Evolutionary conservation across 23 tunicate species (phyloP), one percentile per base, ranked within the genome.

Genomic region (Styela plicata): DNA sequence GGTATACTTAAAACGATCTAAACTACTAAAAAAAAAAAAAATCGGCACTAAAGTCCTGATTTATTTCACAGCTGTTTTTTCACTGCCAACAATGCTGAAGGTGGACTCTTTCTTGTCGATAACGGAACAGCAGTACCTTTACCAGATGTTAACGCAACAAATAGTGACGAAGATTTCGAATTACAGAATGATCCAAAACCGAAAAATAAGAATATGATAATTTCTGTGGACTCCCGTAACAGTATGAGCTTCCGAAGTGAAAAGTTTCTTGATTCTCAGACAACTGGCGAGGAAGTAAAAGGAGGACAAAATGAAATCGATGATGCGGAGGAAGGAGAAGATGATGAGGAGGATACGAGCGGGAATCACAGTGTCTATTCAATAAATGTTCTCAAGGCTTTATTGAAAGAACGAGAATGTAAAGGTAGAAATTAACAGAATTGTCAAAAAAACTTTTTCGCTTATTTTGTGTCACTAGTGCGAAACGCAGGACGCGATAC

Each of bases 11-110:
- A n/a, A n/a, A n/a, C n/a, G n/a, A n/a, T n/a, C n/a, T n/a, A n/a
- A n/a, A n/a, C n/a, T n/a, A n/a, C n/a, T n/a, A n/a, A n/a, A n/a
- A n/a, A n/a, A n/a, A n/a, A n/a, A n/a, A n/a, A n/a, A n/a, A n/a
- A n/a, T n/a, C n/a, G n/a, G n/a, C n/a, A n/a, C n/a, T n/a, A n/a
- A n/a, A n/a, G n/a, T n/a, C n/a, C n/a, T n/a, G 18, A 25, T 1
- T 67, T 25, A 16, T 18, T 18, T 25, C 31, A 18, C 24, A 67
- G 71, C 16, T 67, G 71, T 24, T 67, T 67, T 67, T 67, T 67
- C 71, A 67, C 71, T 44, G 57, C 13, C 57, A 44, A 44, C 57
- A 44, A 44, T 13, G 57, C 10, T 24, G 71, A 67, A 67, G 71
- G 22, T 29, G 71, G 31, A 67, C 16, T 27, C 22, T 29, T 67